These are phyloP conservation scores for Hyaena hyaena DNA, from an alignment of 2,113 vertebrate genomes.

Conservation along the genomic window DNA sequence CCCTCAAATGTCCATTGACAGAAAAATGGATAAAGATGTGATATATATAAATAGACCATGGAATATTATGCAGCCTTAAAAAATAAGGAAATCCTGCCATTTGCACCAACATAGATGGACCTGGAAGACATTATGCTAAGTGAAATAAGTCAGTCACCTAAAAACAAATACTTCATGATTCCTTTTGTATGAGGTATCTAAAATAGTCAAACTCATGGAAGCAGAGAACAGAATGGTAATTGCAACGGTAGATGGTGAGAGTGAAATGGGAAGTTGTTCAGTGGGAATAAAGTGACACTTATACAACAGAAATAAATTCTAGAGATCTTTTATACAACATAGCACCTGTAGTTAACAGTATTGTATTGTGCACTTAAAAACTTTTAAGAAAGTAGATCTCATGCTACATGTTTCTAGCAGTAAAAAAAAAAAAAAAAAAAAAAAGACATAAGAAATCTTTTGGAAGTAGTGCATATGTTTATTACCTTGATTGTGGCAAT, in stretches of 20 bases:
- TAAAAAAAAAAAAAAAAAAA: background rate
- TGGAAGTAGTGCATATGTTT: background rate
- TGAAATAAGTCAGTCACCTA: background rate
- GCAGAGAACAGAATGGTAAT: background rate
- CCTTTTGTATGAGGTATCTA: background rate
- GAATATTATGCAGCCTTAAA: background rate
- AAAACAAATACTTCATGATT: background rate
- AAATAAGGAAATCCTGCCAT: background rate
- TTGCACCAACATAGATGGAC: background rate
- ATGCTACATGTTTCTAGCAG: background rate
- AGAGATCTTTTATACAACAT: background rate
- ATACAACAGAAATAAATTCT: background rate
- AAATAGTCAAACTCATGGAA: background rate
- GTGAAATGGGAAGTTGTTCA: background rate
- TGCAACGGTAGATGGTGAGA: background rate
- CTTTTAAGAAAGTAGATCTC: background rate
- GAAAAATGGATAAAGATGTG: background rate
- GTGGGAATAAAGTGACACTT: background rate
- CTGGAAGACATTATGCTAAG: background rate
- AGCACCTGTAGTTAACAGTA: background rate
- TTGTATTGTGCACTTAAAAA: background rate
- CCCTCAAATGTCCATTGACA: background rate
- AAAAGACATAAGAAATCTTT: background rate
- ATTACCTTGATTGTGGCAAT: background rate
- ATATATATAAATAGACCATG: background rate